Evolutionary conservation across 1,140 invertebrate species (phyloP), one percentile per base, ranked within the genome.

Genomic region (Eumeta japonica): DNA sequence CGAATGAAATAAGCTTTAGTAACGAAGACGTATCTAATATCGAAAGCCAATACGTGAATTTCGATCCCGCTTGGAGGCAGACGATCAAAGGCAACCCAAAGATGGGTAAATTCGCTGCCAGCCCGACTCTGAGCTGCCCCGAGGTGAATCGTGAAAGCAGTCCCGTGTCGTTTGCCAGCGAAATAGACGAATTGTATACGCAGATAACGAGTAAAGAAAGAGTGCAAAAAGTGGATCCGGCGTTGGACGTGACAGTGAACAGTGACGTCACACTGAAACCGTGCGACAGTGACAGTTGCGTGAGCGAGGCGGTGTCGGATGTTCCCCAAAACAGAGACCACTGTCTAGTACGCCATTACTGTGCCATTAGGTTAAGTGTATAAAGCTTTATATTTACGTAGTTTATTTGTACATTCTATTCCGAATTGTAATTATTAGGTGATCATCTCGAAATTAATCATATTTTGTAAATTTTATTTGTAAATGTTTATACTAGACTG

Each of bases 171-270:
- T 77, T 78, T 17, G 61, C 71, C 3, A 80, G 76, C 48, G 79
- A 81, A 32, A 55, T 81, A 15, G 80, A 81, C 42, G 78, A 81
- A 47, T 55, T 81, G 13, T 81, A 81, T 44, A 79, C 79, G 18
- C 78, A 79, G 48, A 80, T 81, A 34, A 76, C 71, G 15, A 71
- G 68, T 50, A 64, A 55, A 40, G 57, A 57, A 3, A 55, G 55
- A 45, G 50, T 52, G 34, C 44, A 38, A 15, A 64, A 56, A 30
- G 28, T 3, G 10, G 58, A 63, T 3, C 42, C 35, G 11, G 62
- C 49, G 5, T 34, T 68, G 12, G 63, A 72, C 38, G 55, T 60
- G 33, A 70, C 67, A 19, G 50, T 66, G 33, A 65, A 62, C 30
- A 63, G 68, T 58, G 70, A 75, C 44, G 58, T 61, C 35, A 70